Evolutionary conservation across 2,113 vertebrate species (phyloP), one percentile per base, ranked within the genome.

Genomic region (Chionomys nivalis): DNA sequence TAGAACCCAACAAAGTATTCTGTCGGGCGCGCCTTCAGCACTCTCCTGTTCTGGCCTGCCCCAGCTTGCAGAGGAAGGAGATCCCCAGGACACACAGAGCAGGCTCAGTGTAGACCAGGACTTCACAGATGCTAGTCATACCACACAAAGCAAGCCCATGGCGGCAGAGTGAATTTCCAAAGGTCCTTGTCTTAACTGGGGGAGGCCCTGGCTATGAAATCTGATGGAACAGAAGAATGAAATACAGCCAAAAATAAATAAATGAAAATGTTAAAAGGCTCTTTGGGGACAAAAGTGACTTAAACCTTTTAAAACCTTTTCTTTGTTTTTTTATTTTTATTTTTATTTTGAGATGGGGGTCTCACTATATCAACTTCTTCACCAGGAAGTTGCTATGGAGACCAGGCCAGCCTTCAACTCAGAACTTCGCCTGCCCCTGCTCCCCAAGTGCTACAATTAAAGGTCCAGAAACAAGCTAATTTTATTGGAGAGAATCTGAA

Each of bases 1-100:
- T 96, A 86, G 89, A 96, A 95, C 94, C 58, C 93, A 97, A 95
- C 93, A 96, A 97, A 97, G 93, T 49, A 70, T 96, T 68, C 86
- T 93, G 66, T 31, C 95, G 19, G 87, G 89, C 66, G 12, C 92
- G 68, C 95, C 93, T 36, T 36, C 23, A 95, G 93, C 72, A 70
- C 75, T 91, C 95, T 98, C 98, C 93, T 98, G 98, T 97, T 96
- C 94, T 1, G 0, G 94, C 98, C 98, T 99, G 99, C 91, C 97
- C 96, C 79, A n/a, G 97, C 97, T 93, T 91, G 97, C 89, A 75
- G 92, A 65, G 96, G 95, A 97, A 98, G 91, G 95, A 97, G 92
- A n/a, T 89, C 91, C 79, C 73, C 61, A 94, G 96, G 98, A 98
- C 68, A 90, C 42, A 79, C 92, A 83, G 94, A 97, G 91, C 85